Conservation (phyloP, 2,888 invertebrate species). For the Anthrax anthrax region DNA sequence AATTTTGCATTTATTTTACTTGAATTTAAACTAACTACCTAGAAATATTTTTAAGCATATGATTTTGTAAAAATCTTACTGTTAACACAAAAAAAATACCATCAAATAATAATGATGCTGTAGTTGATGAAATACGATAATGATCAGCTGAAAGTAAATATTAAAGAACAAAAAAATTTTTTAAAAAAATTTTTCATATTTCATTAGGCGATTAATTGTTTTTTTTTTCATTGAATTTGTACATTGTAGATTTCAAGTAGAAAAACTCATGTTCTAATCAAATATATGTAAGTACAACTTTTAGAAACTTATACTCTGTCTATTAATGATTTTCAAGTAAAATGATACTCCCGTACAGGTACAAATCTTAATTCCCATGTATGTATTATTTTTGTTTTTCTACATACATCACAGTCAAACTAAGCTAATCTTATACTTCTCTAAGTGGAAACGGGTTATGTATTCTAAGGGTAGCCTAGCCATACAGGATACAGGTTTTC, state of each 20-base stretch:
- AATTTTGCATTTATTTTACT: too few relatives aligned
- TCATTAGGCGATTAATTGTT: not conserved
- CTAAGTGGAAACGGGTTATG: too few relatives aligned
- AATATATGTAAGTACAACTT: not conserved
- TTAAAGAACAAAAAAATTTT: not conserved
- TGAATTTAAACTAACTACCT: slow-evolving; percentile 4
- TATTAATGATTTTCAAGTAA: not conserved
- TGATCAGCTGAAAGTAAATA: not conserved
- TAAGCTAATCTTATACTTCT: too few relatives aligned
- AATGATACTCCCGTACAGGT: too few relatives aligned
- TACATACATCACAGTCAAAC: too few relatives aligned
- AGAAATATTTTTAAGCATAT: not conserved
- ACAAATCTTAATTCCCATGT: too few relatives aligned
- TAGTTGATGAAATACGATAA: not conserved
- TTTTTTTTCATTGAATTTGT: not conserved
- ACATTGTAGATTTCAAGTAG: not conserved
- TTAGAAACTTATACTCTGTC: too few relatives aligned
- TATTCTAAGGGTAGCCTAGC: too few relatives aligned
- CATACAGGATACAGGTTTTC: too few relatives aligned
- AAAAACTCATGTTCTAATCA: too few relatives aligned
- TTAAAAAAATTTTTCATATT: not conserved
- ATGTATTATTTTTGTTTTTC: too few relatives aligned
- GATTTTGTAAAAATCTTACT: not conserved
- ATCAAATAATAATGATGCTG: not conserved
- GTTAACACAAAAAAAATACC: not conserved